Evolutionary conservation across 2,797 vertebrate genomes (phyloP).

Genomic region (Sus cebifrons): DNA sequence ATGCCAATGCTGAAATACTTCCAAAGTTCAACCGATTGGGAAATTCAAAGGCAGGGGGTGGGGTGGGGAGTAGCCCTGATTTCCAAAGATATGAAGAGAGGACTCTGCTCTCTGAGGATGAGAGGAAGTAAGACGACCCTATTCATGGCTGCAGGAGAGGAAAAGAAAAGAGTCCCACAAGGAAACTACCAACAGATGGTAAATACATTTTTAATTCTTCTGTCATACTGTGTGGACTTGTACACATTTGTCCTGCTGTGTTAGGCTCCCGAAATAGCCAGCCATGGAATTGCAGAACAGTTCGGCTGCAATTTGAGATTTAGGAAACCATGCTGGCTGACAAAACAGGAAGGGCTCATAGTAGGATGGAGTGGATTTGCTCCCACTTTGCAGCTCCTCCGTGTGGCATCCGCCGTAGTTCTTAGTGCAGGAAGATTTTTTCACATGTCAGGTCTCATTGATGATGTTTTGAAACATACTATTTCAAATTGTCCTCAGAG

Average conservation of each 20-base stretch:
- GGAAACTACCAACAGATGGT: slow-evolving; percentile 88
- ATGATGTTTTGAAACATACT: slow-evolving; percentile 8
- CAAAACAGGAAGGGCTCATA: slow-evolving; percentile 73
- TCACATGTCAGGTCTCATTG: slow-evolving; percentile 35
- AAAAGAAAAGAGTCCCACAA: slow-evolving; percentile 84
- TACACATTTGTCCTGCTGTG: slow-evolving; percentile 87
- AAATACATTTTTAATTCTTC: slow-evolving; percentile 89
- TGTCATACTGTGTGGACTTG: slow-evolving; percentile 87
- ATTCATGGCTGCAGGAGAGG: slow-evolving; percentile 82
- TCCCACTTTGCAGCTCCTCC: slow-evolving; percentile 34
- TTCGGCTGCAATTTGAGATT: slow-evolving; percentile 70
- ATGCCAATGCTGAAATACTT: slow-evolving; percentile 17
- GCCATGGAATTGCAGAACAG: slow-evolving; percentile 80
- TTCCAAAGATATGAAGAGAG: slow-evolving; percentile 68
- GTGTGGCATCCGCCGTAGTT: not conserved
- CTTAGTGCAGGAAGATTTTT: not conserved
- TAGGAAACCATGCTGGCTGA: slow-evolving; percentile 70
- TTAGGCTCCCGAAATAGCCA: slow-evolving; percentile 85
- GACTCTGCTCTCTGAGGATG: slow-evolving; percentile 64
- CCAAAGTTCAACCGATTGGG: slow-evolving; percentile 65
- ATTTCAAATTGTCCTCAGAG: not conserved
- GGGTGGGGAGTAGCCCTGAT: not conserved
- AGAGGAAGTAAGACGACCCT: slow-evolving; percentile 81
- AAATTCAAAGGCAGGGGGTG: not conserved
- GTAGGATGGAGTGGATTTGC: slow-evolving; percentile 67